Base-by-base conservation (phyloP, 2,888 invertebrate species). In the Philereme transversata region DNA sequence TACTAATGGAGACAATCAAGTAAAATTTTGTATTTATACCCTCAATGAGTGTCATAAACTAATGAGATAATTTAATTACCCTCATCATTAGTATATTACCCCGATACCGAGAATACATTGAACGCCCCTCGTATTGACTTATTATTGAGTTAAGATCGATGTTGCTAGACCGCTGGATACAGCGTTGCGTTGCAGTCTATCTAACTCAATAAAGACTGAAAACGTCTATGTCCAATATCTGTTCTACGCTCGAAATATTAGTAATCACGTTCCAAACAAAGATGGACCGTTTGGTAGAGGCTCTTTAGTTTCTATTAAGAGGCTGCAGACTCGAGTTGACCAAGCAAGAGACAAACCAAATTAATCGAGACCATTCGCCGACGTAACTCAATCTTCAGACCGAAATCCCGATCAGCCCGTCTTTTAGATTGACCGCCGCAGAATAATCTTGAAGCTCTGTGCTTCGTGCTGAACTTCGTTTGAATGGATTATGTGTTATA, bases 301-400 rank as follows among this genome's bases (percentile, higher is more conserved):
- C 78, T 83, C 83, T 86, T 87, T 84, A 85, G 86, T 82, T 80
- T 81, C 76, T 76, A 75, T 82, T 80, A 75, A 76, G 40, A 40
- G 40, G 76, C 72, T 69, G 70, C 62, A 64, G 71, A 68, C 66
- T 73, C 71, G 57, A 75, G 74, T 76, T 6, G 40, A 40, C 8
- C 78, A 81, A 84, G 89, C 86, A 86, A 89, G 88, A 87, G 81
- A 87, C 88, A 88, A 88, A 90, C 88, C 85, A 90, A 87, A 88
- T 90, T 91, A 90, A 90, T 90, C 86, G 83, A 75, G 84, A 82
- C 81, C 86, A 87, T 88, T 81, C 84, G 83, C 84, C 82, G 82
- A 80, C 81, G 77, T 90, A 90, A 90, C 88, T 83, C 82, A 90
- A 90, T 90, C 80, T 63, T 51, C 49, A 60, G 62, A 60, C 50